Percentiles rank a stretch among this genome's conserved stretches.
phyloP scores from a whole-genome alignment of 30 jellyfish, hydroid and myxozoan genomes.

The Chrysaora quinquecirrha region DNA sequence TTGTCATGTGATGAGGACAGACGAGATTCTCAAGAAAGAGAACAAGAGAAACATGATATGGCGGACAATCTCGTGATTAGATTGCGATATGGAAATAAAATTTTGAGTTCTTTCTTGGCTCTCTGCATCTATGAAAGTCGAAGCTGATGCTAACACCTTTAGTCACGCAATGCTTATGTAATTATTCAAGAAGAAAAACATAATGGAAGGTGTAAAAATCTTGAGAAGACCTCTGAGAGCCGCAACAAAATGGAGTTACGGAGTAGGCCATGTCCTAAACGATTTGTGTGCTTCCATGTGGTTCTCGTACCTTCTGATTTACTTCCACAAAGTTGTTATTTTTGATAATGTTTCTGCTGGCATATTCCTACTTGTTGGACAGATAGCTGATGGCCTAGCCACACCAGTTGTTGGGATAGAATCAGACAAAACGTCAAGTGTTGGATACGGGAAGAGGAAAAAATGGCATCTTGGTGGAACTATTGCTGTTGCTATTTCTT shows the following conservation, averaged over 20 bases:
- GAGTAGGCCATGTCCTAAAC: conserved; percentile 95
- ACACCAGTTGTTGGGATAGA: conserved; percentile 90
- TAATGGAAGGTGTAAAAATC: neutral
- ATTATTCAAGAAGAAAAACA: too few species aligned
- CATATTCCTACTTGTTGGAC: conserved; percentile 79
- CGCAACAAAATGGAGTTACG: conserved; percentile 56
- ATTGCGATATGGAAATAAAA: too few species aligned
- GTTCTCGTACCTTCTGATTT: conserved; percentile 88
- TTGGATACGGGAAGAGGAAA: conserved; percentile 84
- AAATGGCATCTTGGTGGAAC: conserved; percentile 92
- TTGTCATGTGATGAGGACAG: conserved; percentile 8
- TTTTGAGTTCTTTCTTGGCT: too few species aligned
- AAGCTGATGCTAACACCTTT: too few species aligned
- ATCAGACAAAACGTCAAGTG: conserved; percentile 70
- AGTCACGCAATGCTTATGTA: too few species aligned
- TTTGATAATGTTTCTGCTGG: conserved; percentile 79
- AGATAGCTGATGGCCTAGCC: conserved; percentile 93
- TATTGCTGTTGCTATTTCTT: conserved; percentile 74
- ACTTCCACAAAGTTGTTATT: conserved; percentile 82
- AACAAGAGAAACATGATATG: conserved; percentile 10
- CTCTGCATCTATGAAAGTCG: too few species aligned
- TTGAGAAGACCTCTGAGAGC: conserved; percentile 13
- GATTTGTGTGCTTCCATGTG: conserved; percentile 97
- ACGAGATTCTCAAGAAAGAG: neutral
- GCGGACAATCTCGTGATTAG: too few species aligned